These are phyloP conservation scores for Meda fulgida DNA, from an alignment of 2,797 vertebrate species.

Conservation along the genomic window DNA sequence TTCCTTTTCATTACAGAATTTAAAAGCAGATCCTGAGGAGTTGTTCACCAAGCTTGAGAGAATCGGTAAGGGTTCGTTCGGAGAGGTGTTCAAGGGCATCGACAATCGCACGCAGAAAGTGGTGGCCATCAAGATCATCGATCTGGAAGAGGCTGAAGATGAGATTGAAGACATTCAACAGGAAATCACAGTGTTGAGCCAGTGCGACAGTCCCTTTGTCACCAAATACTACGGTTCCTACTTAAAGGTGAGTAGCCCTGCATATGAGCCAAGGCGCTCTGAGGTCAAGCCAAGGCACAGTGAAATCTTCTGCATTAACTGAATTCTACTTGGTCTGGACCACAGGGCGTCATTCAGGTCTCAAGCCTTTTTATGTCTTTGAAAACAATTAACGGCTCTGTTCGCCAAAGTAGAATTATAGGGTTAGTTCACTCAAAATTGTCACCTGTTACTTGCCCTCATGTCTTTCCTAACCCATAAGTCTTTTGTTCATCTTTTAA, in stretches of 20 bases:
- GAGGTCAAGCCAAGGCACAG: too few relatives aligned
- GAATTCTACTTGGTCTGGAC: neutral
- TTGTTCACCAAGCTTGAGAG: conserved; percentile 96
- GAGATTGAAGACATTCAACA: conserved; percentile 99
- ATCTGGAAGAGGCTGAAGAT: conserved; percentile 97
- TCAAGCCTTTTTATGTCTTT: neutral
- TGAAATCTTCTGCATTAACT: neutral
- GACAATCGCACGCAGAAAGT: conserved; percentile 98
- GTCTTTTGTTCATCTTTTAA: neutral
- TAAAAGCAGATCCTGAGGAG: conserved; percentile 88
- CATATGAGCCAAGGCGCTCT: neutral
- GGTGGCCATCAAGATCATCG: conserved; percentile 98
- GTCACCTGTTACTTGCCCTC: neutral
- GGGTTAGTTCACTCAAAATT: neutral
- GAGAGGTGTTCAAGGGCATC: conserved; percentile 99
- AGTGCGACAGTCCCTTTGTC: conserved; percentile 97
- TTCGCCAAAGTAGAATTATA: conserved; percentile 6
- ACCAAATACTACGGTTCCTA: conserved; percentile 98
- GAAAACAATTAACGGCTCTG: neutral
- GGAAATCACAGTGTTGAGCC: conserved; percentile 98
- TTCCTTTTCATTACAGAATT: conserved; percentile 45
- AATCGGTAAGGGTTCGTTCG: conserved; percentile 97
- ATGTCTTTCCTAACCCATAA: neutral
- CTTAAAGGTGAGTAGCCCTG: conserved; percentile 86
- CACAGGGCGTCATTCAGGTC: neutral